phyloP scores from a whole-genome alignment of 2,113 vertebrate genomes.

The Thermophis baileyi region DNA sequence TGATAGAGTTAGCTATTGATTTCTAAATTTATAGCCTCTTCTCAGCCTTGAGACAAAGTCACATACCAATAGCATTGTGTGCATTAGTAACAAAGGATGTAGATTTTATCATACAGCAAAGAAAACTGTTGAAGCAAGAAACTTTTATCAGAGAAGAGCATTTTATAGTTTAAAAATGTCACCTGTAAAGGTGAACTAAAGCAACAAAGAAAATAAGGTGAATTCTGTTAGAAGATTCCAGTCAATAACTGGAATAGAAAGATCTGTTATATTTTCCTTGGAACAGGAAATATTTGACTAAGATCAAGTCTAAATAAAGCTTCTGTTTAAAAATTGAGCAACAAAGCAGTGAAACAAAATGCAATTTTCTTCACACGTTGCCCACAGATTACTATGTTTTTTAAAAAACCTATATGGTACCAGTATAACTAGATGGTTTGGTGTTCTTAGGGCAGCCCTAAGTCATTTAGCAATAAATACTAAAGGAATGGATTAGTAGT shows the following conservation, averaged over 20 bases:
- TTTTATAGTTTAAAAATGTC: constrained; percentile 66
- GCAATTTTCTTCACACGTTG: constrained; percentile 8
- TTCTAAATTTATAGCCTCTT: constrained; percentile 75
- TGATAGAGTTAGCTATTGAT: constrained; percentile 80
- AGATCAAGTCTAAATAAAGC: constrained; percentile 10
- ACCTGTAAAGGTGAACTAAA: constrained; percentile 63
- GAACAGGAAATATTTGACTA: constrained; percentile 10
- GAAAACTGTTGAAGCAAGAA: constrained; percentile 62
- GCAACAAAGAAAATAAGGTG: constrained; percentile 41
- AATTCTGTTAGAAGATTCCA: constrained; percentile 27
- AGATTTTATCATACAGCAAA: constrained; percentile 62
- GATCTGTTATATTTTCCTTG: neutral
- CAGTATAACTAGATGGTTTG: neutral
- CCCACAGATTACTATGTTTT: constrained; percentile 16
- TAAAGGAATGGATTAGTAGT: neutral
- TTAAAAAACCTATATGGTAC: constrained; percentile 13
- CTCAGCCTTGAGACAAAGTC: constrained; percentile 74
- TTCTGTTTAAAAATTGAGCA: neutral
- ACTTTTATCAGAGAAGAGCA: constrained; percentile 52
- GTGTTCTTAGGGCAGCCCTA: neutral
- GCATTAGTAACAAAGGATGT: constrained; percentile 60
- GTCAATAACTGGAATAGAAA: constrained; percentile 1
- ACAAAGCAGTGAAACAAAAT: constrained; percentile 3
- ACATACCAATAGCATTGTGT: constrained; percentile 61
- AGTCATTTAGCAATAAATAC: constrained; percentile 22